Evolutionary conservation across 2,797 vertebrate species (phyloP).

Genomic region (Clarias laeviceps): DNA sequence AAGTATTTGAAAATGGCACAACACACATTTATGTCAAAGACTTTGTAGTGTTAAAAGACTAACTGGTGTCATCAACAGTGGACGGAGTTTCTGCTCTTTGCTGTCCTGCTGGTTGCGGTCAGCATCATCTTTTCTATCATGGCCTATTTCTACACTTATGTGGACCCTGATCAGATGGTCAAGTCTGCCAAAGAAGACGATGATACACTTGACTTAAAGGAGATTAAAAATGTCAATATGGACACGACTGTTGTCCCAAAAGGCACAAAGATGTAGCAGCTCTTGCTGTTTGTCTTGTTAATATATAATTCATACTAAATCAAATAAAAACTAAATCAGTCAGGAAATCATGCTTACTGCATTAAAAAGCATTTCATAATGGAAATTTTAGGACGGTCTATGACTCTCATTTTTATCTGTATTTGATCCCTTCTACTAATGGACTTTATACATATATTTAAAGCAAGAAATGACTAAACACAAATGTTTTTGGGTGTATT

Average conservation of each 20-base stretch:
- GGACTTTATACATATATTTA: neutral
- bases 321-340: constrained; percentile 27
- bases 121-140: constrained; percentile 93
- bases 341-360: neutral
- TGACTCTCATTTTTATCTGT: neutral
- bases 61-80: constrained; percentile 73
- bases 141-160: constrained; percentile 87
- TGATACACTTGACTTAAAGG: constrained; percentile 9
- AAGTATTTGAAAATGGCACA: neutral
- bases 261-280: constrained; percentile 65
- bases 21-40: neutral
- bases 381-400: neutral
- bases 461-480: neutral
- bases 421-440: neutral
- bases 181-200: constrained; percentile 55
- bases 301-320: constrained; percentile 28
- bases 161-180: constrained; percentile 75
- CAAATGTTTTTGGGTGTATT: neutral
- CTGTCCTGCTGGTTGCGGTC: constrained; percentile 83
- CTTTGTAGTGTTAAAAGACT: neutral
- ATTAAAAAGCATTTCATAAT: neutral
- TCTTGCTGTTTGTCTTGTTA: neutral
- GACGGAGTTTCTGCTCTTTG: constrained; percentile 93
- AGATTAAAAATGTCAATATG: constrained; percentile 39
- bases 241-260: constrained; percentile 33